These are phyloP conservation scores for Tachycineta bicolor DNA, from an alignment of 2,113 vertebrate genomes.

Conservation along the genomic window DNA sequence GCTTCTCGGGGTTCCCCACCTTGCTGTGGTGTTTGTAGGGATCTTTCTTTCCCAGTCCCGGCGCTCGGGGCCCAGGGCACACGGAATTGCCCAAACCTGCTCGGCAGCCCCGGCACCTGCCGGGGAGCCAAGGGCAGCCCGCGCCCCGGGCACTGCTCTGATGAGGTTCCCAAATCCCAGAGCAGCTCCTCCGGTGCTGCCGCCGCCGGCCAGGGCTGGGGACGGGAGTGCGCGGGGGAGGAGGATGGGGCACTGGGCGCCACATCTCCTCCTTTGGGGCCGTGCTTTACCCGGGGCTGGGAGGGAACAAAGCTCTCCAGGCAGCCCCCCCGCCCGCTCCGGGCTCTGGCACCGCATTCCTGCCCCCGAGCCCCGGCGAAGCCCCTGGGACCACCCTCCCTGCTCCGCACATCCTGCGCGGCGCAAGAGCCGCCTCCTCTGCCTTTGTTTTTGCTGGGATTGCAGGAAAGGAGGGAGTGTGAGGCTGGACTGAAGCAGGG, in stretches of 20 bases:
- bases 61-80: fast-evolving
- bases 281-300: not conserved
- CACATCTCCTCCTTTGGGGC: not conserved
- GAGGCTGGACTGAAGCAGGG: not conserved
- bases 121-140: not conserved
- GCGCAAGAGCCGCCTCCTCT: not conserved
- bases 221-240: not conserved
- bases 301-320: not conserved
- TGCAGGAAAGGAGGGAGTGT: not conserved
- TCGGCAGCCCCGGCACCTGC: not conserved
- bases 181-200: not conserved
- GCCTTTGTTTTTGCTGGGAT: not conserved
- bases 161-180: not conserved
- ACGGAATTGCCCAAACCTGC: not conserved
- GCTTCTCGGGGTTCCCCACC: not conserved
- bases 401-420: not conserved
- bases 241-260: not conserved
- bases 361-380: not conserved
- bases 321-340: no score
- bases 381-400: not conserved
- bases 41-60: not conserved
- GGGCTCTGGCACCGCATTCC: not conserved
- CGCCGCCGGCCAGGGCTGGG: not conserved
- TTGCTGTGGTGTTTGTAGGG: not conserved
- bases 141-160: not conserved